Conservation (phyloP, 2,113 vertebrate species). For the Rutilus rutilus region DNA sequence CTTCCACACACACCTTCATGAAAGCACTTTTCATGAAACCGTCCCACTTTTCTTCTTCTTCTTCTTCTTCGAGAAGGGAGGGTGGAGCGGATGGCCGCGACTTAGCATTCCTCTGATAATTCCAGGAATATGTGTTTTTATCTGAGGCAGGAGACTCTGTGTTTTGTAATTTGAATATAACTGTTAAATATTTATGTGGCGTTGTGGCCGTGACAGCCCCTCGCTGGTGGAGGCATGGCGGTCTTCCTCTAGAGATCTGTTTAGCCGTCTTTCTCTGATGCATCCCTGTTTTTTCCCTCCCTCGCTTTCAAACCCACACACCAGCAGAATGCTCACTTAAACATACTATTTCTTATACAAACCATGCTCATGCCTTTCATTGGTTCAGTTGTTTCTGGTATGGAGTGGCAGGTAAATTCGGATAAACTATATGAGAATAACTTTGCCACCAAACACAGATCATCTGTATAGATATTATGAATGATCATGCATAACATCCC, state of each 20-base stretch:
- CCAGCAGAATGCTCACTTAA: slow-evolving; percentile 21
- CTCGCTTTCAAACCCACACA: slow-evolving; percentile 2
- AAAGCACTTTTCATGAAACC: slow-evolving; percentile 57
- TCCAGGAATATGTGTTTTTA: slow-evolving; percentile 66
- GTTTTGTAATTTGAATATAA: slow-evolving; percentile 76
- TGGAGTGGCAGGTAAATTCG: neutral
- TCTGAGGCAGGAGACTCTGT: slow-evolving; percentile 50
- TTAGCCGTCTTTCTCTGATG: slow-evolving; percentile 17
- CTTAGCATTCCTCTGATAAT: slow-evolving; percentile 67
- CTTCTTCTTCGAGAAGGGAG: slow-evolving; percentile 41
- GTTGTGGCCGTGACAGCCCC: slow-evolving; percentile 76
- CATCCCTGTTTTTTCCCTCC: neutral
- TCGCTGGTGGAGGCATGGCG: slow-evolving; percentile 3
- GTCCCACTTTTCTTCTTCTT: slow-evolving; percentile 60
- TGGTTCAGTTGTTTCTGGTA: neutral
- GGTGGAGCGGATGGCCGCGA: slow-evolving; percentile 46
- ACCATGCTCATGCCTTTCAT: slow-evolving; percentile 6
- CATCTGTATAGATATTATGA: neutral
- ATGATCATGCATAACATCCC: neutral
- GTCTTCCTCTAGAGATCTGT: slow-evolving; percentile 29
- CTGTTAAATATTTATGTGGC: slow-evolving; percentile 78
- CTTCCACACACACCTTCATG: neutral
- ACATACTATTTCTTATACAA: slow-evolving; percentile 5
- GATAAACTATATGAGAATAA: neutral
- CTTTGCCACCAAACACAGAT: neutral